Base-by-base conservation (phyloP, 2,797 vertebrate species). In the Acestrorhynchus altus region DNA sequence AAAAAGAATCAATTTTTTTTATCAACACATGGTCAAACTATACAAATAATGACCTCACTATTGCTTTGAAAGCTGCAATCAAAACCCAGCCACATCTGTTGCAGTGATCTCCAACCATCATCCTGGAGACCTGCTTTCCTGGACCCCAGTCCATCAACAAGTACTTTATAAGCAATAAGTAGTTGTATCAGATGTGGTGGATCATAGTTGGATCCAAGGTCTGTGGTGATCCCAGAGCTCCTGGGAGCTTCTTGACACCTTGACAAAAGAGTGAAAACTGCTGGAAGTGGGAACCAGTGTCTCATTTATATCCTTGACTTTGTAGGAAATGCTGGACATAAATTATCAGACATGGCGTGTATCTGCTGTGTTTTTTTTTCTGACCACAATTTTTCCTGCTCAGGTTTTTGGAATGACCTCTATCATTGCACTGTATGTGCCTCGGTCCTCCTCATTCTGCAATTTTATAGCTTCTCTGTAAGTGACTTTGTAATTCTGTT, bases 381-480 rank as follows among this genome's bases (percentile, higher is more conserved):
- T 63, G 9, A 10, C 11, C 44, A 11, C 74, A 26, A 35, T 51
- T 2, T 20, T 40, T 71, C 39, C 78, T 72, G 6, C 39, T 24
- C 65, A 95, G 94, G 92, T 93, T 0, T 94, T 94, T 52, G 90
- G 89, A 18, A 56, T 93, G 71, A 90, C 89, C 1, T 94, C 94
- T 68, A 89, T 95, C 15, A 90, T 94, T 11, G 91, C 93, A 0
- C 83, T 95, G 35, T 95, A 91, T 18, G 88, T 95, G 26, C 94
- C 94, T 0, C 93, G 94, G 12, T 94, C 94, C 0, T 94, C 93
- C n/a, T 92, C 92, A 0, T 83, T 95, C 24, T 95, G 94, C 78
- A 94, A 91, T 57, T 95, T 95, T 79, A 86, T 95, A 0, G 94
- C 94, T 16, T 94, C 94, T 22, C 85, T 95, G 94, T 95, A 76